Conservation (phyloP, 2,888 invertebrate species). For the Netelia melanura region DNA sequence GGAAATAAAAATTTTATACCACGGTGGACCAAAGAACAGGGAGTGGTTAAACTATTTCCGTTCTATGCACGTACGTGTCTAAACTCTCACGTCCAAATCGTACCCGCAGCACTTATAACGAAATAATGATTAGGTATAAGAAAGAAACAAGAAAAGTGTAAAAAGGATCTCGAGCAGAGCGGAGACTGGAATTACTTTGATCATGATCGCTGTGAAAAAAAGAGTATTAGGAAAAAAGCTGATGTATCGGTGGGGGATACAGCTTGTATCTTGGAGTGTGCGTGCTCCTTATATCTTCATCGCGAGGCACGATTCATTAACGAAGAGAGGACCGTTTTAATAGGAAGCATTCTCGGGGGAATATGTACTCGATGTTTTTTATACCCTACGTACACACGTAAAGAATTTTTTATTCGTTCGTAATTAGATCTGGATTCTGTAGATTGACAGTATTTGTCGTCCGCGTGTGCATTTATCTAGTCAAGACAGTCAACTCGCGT, state of each 20-base stretch:
- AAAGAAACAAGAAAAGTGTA: neutral
- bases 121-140: constrained; percentile 26
- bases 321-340: constrained; percentile 27
- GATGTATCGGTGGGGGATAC: constrained; percentile 2
- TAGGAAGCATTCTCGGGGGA: constrained; percentile 10
- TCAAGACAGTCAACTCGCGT: neutral
- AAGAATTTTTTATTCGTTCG: constrained; percentile 33
- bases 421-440: constrained; percentile 59
- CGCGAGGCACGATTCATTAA: constrained; percentile 26
- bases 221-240: constrained; percentile 7
- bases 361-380: neutral
- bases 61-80: neutral
- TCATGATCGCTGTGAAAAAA: constrained; percentile 2
- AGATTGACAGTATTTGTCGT: neutral
- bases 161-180: neutral
- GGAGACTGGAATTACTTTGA: constrained; percentile 19
- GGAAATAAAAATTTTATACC: constrained; percentile 10
- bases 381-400: neutral
- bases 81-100: neutral
- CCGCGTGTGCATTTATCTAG: neutral
- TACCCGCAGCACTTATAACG: neutral
- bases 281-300: constrained; percentile 35
- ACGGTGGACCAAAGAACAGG: neutral
- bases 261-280: neutral
- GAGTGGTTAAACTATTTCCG: neutral